Base-by-base conservation (phyloP, 1,140 invertebrate species). In the Aphelinus atriplicis region DNA sequence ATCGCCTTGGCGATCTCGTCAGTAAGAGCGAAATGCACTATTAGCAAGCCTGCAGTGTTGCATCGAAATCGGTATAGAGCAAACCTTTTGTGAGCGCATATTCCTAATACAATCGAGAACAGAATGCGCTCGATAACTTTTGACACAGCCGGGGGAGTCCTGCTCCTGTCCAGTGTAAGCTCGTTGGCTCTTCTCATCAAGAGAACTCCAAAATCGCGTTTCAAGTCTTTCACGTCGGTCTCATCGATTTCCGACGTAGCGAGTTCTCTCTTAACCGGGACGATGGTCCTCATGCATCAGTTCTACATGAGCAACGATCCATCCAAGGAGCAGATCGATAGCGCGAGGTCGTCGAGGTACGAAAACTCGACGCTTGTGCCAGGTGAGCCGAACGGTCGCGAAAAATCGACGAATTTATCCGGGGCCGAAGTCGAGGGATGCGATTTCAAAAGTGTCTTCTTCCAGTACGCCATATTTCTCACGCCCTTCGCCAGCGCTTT, bases 241-340 rank as follows among this genome's bases (percentile, higher is more conserved):
- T 56, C 58, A 3, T 58, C 66, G 9, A 58, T 69, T 7, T 69
- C 66, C 10, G 66, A 69, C 46, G 2, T 58, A 1, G 47, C 56
- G 45, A 42, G 66, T 56, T 50, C 55, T 7, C 6, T 58, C 2
- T 9, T 58, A 10, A 48, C 42, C 6, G 1, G 55, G 45, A 1
- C 45, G 1, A 0, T 58, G 10, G 10, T 58, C 2, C 55, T 58
- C 2, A 4, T 65, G 3, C 50, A 65, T 5, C 48, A 48, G 1
- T 53, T 48, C 3, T 65, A 42, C 63, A 4, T 51, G 1, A 48
- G 51, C 26, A 43, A 2, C 48, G 7, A 43, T 26, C 26, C 26
- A 26, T 26, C 26, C 51, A 4, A 53, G 4, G 26, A 26, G 26
- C 26, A 26, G 26, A 26, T 26, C 26, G 26, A 26, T 26, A 26